Evolutionary conservation across 2,797 vertebrate genomes (phyloP), one percentile per base, ranked within the genome.

Genomic region (Merluccius polli): DNA sequence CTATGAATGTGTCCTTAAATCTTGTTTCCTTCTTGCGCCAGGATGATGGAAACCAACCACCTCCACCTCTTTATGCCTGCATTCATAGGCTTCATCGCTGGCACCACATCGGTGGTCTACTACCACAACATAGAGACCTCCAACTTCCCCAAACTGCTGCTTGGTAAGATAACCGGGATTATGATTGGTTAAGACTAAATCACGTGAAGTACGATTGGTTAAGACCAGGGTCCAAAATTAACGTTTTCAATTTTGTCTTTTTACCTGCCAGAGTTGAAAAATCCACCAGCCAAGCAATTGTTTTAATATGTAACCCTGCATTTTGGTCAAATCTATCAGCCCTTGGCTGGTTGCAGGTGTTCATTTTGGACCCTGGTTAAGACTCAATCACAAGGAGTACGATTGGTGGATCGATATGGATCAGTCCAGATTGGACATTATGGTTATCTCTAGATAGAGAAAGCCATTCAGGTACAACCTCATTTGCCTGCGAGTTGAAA

Each of bases 71-170:
- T 97, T 90, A 92, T 99, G 89, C 97, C 98, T 0, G 98, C 98
- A 0, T 94, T 97, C 79, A 98, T 99, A 93, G 98, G 97, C 6
- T 99, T 99, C 82, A 92, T 99, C 15, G 96, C 98, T 63, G 97
- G 96, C 0, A 99, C 95, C 0, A 99, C 97, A 0, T 98, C 98
- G 0, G 96, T 99, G 73, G 96, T 99, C 15, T 99, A 99, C 84
- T 99, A 99, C 75, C 98, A 99, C 87, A 99, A 99, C 82, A 99
- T 99, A 13, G 98, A 99, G 92, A 99, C 98, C 1, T 98, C 98
- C 73, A 99, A 99, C 88, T 99, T 99, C 80, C 98, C 98, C 59
- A 99, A 99, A 88, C 89, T 99, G 74, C 93, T 99, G 71, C 90
- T 99, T 16, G 97, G 97, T 99, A 89, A 95, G 95, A 71, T 11